These are phyloP conservation scores for Mustela nigripes DNA, from an alignment of 2,113 vertebrate species.

Conservation along the genomic window DNA sequence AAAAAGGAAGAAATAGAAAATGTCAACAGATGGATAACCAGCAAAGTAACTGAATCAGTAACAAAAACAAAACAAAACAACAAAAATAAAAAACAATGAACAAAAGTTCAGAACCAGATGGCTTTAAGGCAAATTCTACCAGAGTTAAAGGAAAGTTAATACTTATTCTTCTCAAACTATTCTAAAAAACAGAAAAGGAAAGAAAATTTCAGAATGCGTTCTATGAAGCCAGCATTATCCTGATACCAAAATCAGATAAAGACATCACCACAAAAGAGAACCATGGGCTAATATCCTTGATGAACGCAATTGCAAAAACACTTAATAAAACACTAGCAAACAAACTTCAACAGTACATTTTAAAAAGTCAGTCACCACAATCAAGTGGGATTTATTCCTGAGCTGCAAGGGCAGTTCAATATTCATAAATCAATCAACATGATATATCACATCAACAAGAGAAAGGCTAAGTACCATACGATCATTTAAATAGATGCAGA, in stretches of 20 bases:
- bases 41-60: background rate
- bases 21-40: background rate
- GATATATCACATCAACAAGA: background rate
- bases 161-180: background rate
- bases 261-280: background rate
- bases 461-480: background rate
- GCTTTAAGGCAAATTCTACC: background rate
- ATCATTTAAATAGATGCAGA: background rate
- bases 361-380: background rate
- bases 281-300: background rate
- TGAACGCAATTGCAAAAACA: background rate
- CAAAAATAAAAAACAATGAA: background rate
- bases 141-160: background rate
- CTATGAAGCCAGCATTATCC: background rate
- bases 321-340: background rate
- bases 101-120: background rate
- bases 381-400: background rate
- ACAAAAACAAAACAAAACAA: background rate
- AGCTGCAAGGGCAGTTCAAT: background rate
- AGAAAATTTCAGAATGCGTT: background rate
- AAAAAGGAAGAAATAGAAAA: background rate
- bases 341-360: background rate
- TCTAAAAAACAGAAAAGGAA: background rate
- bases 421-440: background rate
- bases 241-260: background rate